Conservation (phyloP, 2,888 invertebrate genomes). For the Zygothrica quintamaculata region DNA sequence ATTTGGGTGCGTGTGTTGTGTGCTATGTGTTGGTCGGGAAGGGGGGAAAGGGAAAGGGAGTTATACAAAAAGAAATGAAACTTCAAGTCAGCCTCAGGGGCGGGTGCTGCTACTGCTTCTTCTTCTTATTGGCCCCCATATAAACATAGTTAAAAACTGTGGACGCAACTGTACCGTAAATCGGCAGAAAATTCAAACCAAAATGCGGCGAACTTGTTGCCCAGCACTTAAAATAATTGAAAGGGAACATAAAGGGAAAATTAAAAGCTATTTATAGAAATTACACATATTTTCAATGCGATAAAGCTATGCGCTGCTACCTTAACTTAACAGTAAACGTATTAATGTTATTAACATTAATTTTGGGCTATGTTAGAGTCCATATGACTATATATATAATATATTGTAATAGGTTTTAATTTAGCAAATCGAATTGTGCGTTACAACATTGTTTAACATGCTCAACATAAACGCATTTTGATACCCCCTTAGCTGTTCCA, state of each 20-base stretch:
- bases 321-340: too few species aligned
- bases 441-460: background rate
- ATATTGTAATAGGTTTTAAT: too few species aligned
- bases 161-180: constrained; percentile 57
- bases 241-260: constrained; percentile 31
- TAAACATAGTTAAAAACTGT: constrained; percentile 37
- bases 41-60: constrained; percentile 9
- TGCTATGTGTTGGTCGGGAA: constrained; percentile 26
- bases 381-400: too few species aligned
- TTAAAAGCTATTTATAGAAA: too few species aligned
- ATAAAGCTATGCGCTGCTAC: too few species aligned
- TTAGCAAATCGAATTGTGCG: constrained; percentile 22
- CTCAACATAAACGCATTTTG: too few species aligned
- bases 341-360: too few species aligned
- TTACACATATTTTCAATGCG: background rate
- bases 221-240: constrained; percentile 77
- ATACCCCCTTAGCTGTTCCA: too few species aligned
- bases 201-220: constrained; percentile 62
- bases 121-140: constrained; percentile 49
- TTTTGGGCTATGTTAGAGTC: too few species aligned
- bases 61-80: constrained; percentile 55
- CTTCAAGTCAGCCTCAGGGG: constrained; percentile 61
- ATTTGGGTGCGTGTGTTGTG: constrained; percentile 41
- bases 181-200: constrained; percentile 35
- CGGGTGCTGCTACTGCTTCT: too few species aligned